These are phyloP conservation scores for Maylandia zebra DNA, from an alignment of 2,113 vertebrate genomes.

Conservation along the genomic window DNA sequence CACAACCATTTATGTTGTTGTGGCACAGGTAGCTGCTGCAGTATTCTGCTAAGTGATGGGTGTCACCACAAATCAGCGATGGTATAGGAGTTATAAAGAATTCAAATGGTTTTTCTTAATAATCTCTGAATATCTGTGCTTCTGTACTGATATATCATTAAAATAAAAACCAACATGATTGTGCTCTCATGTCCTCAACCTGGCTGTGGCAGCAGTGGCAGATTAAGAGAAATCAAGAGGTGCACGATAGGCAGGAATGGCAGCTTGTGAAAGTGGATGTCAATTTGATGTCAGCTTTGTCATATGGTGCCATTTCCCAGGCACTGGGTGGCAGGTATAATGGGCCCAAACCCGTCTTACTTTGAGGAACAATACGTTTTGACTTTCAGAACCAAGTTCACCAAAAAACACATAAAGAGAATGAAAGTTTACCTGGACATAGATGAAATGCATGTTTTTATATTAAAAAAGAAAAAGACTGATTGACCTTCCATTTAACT, in stretches of 20 bases:
- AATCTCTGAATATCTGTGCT: neutral
- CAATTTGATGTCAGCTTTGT: fast-evolving
- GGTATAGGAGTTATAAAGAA: neutral
- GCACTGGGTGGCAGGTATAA: neutral
- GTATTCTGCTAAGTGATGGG: neutral
- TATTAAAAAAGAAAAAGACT: neutral
- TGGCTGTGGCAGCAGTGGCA: neutral
- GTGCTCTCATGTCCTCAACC: neutral
- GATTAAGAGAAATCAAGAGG: neutral
- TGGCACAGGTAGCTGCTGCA: neutral
- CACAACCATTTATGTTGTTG: neutral
- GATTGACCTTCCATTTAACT: neutral
- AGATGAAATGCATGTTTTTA: neutral
- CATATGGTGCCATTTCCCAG: neutral
- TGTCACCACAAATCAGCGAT: neutral
- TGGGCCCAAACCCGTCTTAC: neutral
- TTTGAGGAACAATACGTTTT: neutral
- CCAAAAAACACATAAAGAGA: neutral
- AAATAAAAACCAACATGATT: neutral
- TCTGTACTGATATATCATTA: neutral
- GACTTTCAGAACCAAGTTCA: neutral
- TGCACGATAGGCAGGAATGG: neutral
- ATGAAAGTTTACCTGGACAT: neutral
- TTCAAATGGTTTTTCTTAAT: neutral
- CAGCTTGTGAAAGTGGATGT: neutral